A percentile compares a stretch with the other conserved stretches of the same genome.
Evolutionary conservation across 1,140 invertebrate species (phyloP).

Genomic region (Orchesella cincta): DNA sequence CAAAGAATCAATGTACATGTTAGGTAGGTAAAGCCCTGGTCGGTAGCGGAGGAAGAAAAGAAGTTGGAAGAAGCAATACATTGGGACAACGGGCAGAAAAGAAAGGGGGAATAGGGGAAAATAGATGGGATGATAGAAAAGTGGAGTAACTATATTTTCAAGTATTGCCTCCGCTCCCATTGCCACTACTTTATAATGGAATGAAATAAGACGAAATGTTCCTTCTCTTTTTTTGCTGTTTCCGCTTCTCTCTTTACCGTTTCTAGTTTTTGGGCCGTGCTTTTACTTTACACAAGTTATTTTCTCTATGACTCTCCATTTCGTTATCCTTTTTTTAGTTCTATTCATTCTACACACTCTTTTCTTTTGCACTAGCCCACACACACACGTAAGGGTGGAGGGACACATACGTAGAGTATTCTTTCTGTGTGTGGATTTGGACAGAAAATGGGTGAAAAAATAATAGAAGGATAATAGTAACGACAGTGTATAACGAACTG

Average conservation of each 20-base stretch:
- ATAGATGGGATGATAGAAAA: no score
- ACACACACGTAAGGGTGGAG: no score
- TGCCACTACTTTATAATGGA: not conserved
- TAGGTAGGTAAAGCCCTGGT: no score
- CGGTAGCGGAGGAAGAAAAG: no score
- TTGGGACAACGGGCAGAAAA: no score
- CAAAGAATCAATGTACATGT: no score
- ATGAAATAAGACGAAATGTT: not conserved
- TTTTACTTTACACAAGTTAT: not conserved
- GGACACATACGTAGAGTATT: no score
- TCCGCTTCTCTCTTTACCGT: not conserved
- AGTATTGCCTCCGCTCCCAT: not conserved
- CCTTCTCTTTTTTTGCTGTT: not conserved
- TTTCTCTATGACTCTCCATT: not conserved
- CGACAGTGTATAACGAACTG: conserved; percentile 11
- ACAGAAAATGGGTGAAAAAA: not conserved
- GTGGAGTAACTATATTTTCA: not conserved
- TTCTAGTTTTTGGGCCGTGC: not conserved
- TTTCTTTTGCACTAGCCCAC: no score
- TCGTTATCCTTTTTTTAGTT: not conserved
- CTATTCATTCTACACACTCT: not conserved
- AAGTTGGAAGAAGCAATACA: no score
- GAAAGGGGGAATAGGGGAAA: no score
- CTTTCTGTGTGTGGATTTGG: not conserved
- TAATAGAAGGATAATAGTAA: conserved; percentile 1